Conservation (phyloP, 2,113 vertebrate genomes). For the Rallus limicola region DNA sequence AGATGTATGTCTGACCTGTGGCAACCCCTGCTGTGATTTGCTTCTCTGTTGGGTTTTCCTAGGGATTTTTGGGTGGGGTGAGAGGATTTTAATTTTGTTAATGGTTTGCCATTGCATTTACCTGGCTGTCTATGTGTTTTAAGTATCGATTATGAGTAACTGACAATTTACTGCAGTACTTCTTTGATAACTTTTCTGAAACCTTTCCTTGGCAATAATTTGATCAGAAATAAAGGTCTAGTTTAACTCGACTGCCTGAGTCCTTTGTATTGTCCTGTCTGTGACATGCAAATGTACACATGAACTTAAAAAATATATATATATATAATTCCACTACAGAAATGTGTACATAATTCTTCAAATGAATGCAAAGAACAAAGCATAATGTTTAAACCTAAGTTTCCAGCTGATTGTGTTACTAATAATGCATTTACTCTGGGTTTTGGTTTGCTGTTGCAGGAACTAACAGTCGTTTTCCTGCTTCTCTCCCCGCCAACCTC, state of each 20-base stretch:
- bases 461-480: background rate
- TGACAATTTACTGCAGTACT: background rate
- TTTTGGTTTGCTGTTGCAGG: background rate
- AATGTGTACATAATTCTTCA: background rate
- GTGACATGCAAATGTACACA: background rate
- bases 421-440: background rate
- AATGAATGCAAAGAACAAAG: background rate
- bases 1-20: background rate
- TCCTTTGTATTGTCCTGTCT: background rate
- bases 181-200: background rate
- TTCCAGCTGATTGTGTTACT: background rate
- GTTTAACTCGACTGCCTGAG: background rate
- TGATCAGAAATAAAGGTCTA: background rate
- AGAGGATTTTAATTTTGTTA: background rate
- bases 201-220: background rate
- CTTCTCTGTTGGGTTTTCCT: background rate
- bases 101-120: background rate
- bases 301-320: background rate
- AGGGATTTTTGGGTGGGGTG: background rate
- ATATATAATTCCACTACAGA: background rate
- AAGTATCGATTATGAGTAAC: background rate
- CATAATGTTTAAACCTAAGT: background rate
- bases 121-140: background rate
- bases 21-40: background rate
- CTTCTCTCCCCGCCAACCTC: background rate